Conservation (phyloP, 2,113 vertebrate genomes). For the Alligator sinensis region DNA sequence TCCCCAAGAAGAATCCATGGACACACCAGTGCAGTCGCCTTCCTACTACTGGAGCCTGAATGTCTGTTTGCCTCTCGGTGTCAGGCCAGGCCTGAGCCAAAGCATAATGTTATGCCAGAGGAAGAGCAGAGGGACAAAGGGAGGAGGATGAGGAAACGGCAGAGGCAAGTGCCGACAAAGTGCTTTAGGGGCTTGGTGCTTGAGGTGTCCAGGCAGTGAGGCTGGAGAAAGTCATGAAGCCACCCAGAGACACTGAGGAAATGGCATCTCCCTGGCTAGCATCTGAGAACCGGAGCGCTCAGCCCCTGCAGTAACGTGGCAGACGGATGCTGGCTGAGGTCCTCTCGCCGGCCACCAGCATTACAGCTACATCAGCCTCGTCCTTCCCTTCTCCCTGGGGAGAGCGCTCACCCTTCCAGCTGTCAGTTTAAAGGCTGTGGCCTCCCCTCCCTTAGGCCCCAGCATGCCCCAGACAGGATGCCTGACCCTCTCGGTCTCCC, state of each 20-base stretch:
- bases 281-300: neutral
- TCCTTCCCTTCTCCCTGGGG: conserved; percentile 5
- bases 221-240: neutral
- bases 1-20: neutral
- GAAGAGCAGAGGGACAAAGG: conserved; percentile 15
- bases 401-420: neutral
- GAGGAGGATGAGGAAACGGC: neutral
- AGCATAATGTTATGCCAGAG: conserved; percentile 40
- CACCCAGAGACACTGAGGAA: neutral
- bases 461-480: neutral
- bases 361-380: neutral
- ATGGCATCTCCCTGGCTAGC: neutral
- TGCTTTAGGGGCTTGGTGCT: neutral
- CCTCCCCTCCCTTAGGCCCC: neutral
- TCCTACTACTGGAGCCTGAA: neutral
- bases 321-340: accelerated
- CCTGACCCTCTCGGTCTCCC: neutral
- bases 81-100: conserved; percentile 49
- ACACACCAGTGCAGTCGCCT: neutral
- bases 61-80: conserved; percentile 40
- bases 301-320: neutral
- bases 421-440: neutral
- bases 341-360: neutral
- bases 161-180: neutral
- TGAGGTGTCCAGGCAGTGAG: neutral